Evolutionary conservation across 2,888 invertebrate genomes (phyloP).

Genomic region (Eupithecia dodoneata): DNA sequence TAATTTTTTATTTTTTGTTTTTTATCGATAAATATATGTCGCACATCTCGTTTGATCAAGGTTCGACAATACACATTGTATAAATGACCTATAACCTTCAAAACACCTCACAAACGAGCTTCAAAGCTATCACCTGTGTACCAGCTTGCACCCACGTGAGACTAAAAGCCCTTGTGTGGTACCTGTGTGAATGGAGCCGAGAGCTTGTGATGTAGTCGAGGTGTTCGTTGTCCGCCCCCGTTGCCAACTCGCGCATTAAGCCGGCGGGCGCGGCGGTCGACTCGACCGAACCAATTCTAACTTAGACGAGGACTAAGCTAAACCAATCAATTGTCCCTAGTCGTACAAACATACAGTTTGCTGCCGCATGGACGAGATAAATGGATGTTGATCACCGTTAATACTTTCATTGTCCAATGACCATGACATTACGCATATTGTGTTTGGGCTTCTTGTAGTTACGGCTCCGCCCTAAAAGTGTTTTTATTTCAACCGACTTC

Average conservation of each 20-base stretch:
- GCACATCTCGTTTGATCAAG: too few species aligned
- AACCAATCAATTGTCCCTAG: slow-evolving; percentile 19
- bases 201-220: slow-evolving; percentile 10
- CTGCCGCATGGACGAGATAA: not conserved
- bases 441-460: not conserved
- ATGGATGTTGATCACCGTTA: not conserved
- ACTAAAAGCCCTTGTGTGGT: not conserved
- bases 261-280: not conserved
- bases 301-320: slow-evolving; percentile 17
- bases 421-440: not conserved
- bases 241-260: slow-evolving; percentile 19
- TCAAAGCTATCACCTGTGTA: not conserved
- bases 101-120: not conserved
- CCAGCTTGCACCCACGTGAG: not conserved
- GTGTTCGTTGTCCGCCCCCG: slow-evolving; percentile 1
- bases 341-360: not conserved
- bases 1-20: too few species aligned
- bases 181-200: not conserved
- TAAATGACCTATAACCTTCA: not conserved
- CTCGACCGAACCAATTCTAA: slow-evolving; percentile 20
- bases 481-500: too few species aligned
- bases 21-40: too few species aligned
- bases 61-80: too few species aligned
- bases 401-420: not conserved
- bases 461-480: too few species aligned